phyloP scores from a whole-genome alignment of 1,140 invertebrate species.

The Scaptomyza graminum region DNA sequence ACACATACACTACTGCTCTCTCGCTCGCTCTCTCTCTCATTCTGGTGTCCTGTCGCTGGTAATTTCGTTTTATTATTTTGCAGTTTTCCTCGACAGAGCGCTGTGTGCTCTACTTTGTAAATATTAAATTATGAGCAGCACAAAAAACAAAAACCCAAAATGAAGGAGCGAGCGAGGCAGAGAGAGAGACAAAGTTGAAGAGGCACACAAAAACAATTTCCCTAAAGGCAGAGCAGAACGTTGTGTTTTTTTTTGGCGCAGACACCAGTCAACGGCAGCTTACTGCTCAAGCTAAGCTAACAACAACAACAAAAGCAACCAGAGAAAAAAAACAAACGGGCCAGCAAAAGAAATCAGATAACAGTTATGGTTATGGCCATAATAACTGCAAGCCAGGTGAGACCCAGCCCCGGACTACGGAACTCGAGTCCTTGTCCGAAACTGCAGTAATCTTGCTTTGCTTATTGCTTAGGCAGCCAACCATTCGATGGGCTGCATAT shows the following conservation, averaged over 20 bases:
- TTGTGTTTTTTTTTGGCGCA: constrained; percentile 6
- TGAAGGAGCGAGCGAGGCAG: background rate
- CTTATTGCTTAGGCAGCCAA: constrained; percentile 59
- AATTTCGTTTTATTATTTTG: constrained; percentile 82
- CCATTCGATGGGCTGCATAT: constrained; percentile 39
- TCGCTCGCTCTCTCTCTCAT: background rate
- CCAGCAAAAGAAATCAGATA: constrained; percentile 66
- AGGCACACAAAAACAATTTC: constrained; percentile 34
- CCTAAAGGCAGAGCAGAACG: constrained; percentile 52
- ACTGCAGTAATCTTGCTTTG: constrained; percentile 44
- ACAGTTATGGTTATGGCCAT: constrained; percentile 75
- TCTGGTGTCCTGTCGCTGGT: constrained; percentile 56
- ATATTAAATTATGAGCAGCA: constrained; percentile 75
- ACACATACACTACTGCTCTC: background rate
- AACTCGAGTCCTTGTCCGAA: background rate
- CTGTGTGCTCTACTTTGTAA: constrained; percentile 76
- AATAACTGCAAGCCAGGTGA: constrained; percentile 76
- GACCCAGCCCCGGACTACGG: constrained; percentile 1
- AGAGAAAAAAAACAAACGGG: too few species aligned
- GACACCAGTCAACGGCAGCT: constrained; percentile 19
- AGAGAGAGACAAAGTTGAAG: constrained; percentile 12
- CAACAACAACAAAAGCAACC: background rate
- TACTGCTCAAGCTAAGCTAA: background rate
- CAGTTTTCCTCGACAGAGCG: constrained; percentile 56
- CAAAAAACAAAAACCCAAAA: constrained; percentile 17